Percentiles rank a stretch among this genome's conserved stretches.
These are phyloP conservation scores for Elgaria multicarinata DNA, from an alignment of 2,113 vertebrate species.

Conservation along the genomic window DNA sequence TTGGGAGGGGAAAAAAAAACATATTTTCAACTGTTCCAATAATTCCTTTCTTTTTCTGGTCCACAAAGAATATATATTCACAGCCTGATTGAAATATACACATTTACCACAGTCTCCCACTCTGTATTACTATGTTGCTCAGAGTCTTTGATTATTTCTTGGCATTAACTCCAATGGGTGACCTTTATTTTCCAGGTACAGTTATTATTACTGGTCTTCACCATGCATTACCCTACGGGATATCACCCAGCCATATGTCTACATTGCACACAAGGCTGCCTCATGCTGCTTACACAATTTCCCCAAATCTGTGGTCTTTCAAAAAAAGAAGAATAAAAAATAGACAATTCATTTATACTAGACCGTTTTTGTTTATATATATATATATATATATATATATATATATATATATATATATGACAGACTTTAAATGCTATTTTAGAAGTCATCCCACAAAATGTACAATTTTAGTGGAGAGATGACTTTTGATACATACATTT, in stretches of 20 bases:
- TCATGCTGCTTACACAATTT: constrained; percentile 3
- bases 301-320: neutral
- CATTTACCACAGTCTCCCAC: constrained; percentile 28
- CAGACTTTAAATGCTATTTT: neutral
- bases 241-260: constrained; percentile 57
- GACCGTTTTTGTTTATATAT: neutral
- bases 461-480: neutral
- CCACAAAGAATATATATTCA: rapidly evolving
- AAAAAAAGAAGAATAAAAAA: neutral
- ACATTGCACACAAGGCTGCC: constrained; percentile 31
- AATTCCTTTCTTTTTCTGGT: neutral
- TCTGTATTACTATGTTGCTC: constrained; percentile 28
- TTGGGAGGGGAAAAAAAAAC: neutral
- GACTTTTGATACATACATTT: neutral
- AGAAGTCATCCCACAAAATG: neutral
- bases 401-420: neutral
- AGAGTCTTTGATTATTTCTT: constrained; percentile 48
- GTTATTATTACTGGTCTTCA: constrained; percentile 49
- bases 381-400: no score
- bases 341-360: constrained; percentile 2
- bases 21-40: neutral
- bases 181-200: constrained; percentile 62
- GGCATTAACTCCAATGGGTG: constrained; percentile 56
- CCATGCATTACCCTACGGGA: constrained; percentile 41
- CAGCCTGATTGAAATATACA: constrained; percentile 21